Evolutionary conservation across 2,797 vertebrate genomes (phyloP).

Genomic region (Sarcophilus harrisii): DNA sequence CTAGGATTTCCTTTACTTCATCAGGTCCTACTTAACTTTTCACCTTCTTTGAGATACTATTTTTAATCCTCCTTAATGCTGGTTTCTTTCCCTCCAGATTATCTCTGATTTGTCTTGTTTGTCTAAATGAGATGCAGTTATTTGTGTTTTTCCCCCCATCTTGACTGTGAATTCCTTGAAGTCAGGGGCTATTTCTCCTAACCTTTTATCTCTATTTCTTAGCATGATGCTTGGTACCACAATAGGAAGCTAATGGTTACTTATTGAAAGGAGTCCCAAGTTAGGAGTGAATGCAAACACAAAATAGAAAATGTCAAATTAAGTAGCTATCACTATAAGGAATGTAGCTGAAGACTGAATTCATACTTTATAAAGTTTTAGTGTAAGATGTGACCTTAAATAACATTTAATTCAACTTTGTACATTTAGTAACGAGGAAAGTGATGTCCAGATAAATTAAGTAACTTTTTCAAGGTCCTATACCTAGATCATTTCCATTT

Average conservation of each 20-base stretch:
- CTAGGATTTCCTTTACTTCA: background rate
- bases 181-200: background rate
- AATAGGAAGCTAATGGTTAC: background rate
- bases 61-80: background rate
- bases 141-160: background rate
- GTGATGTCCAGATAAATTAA: background rate
- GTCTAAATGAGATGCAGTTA: background rate
- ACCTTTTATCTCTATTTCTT: background rate
- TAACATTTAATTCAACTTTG: background rate
- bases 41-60: background rate
- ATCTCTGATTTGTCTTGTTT: background rate
- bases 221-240: background rate
- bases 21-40: background rate
- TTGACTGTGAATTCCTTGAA: background rate
- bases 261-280: constrained; percentile 12
- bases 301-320: constrained; percentile 1
- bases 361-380: background rate
- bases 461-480: background rate
- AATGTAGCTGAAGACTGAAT: background rate
- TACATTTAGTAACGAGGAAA: background rate
- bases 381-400: background rate
- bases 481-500: background rate
- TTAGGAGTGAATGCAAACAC: background rate
- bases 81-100: background rate
- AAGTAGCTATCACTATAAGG: background rate